Evolutionary conservation across 2,888 invertebrate genomes (phyloP), one percentile per base, ranked within the genome.

Genomic region (Gonocerus acuteangulatus): DNA sequence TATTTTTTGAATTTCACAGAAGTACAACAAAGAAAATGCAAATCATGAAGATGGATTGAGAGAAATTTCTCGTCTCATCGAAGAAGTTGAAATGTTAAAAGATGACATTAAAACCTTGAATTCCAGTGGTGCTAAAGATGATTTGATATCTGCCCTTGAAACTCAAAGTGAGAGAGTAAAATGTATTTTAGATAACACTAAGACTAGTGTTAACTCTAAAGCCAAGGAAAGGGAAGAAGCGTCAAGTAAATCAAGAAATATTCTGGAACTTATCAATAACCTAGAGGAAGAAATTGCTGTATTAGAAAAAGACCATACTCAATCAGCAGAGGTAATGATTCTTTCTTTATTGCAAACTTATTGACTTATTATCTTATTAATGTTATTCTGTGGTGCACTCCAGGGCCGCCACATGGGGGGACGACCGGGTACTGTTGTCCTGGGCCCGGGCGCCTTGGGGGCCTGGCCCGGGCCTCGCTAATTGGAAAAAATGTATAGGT

Each of bases 231-330:
- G 42, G 22, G 7, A 56, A 13, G 56, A 56, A 44, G 16, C 23
- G 2, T 42, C 22, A 16, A 44, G 22, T 16, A 22, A 16, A 15
- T 21, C 44, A n/a, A 44, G 39, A 22, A n/a, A 27, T 1, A 42
- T 56, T 42, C 27, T 44, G 13, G 21, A 4, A 9, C 42, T 42
- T 21, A 23, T 56, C 23, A 18, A 39, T 2, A 27, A 42, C 32
- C 39, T 23, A 15, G 51, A 21, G 42, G 60, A 56, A 48, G 60
- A 48, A 48, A 48, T 48, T 56, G 48, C 47, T 60, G n/a, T 48
- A 54, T 56, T 56, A 54, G 54, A 60, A 60, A 60, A 56, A 56
- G 44, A 51, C 34, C 51, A 27, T n/a, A 51, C 32, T 19, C 32
- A 34, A 19, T 15, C 51, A 1, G 51, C 51, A 13, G 36, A 51